Conservation (phyloP, 64 coral and sea anemone genomes). For the Pachyseris speciosa region DNA sequence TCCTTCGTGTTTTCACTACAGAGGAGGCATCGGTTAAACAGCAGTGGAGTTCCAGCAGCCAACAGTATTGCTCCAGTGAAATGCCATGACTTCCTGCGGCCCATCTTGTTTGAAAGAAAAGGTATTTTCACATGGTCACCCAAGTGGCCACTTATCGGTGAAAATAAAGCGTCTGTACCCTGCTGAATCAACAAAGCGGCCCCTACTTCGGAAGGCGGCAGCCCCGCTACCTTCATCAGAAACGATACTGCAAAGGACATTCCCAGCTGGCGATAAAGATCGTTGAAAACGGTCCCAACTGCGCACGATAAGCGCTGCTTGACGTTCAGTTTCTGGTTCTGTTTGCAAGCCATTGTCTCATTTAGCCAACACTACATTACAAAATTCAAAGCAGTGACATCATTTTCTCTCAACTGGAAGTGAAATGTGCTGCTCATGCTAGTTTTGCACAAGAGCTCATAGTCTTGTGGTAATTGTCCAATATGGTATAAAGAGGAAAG, state of each 20-base stretch:
- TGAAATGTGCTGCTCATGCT: too few species aligned
- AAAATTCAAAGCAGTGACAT: too few species aligned
- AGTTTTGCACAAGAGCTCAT: too few species aligned
- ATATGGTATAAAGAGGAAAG: too few species aligned
- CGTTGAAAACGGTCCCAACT: constrained; percentile 14
- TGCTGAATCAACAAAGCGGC: not conserved
- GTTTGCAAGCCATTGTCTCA: too few species aligned
- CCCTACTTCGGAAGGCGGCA: not conserved
- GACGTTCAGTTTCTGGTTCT: too few species aligned
- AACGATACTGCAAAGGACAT: not conserved
- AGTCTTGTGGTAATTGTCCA: too few species aligned
- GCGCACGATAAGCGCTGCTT: not conserved
- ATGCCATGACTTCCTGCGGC: constrained; percentile 9
- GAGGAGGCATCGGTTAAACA: not conserved
- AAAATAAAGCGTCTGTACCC: not conserved
- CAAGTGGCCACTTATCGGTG: not conserved
- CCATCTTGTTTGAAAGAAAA: not conserved
- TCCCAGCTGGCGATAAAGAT: not conserved
- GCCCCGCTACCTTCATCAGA: not conserved
- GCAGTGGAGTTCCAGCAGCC: not conserved
- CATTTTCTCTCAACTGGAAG: too few species aligned
- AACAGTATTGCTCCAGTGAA: not conserved
- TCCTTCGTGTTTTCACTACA: not conserved
- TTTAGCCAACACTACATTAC: too few species aligned
- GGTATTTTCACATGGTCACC: not conserved